phyloP scores from a whole-genome alignment of 2,113 vertebrate genomes.

The Mungos mungo region DNA sequence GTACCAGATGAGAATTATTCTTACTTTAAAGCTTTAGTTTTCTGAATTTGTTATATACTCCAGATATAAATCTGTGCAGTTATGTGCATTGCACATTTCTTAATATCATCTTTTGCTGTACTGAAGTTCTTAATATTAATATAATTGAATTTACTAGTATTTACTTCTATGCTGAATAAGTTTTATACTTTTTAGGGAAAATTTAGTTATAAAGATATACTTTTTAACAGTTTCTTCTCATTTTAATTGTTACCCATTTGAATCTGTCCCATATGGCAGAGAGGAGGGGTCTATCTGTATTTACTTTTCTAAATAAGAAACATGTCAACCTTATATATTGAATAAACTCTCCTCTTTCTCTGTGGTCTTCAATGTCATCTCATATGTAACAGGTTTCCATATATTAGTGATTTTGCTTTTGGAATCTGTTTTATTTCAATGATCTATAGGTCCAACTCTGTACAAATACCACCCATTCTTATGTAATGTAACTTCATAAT shows the following conservation, averaged over 20 bases:
- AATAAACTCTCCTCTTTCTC: neutral
- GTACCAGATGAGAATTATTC: neutral
- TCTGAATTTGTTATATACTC: neutral
- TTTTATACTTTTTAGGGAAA: neutral
- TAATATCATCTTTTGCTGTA: neutral
- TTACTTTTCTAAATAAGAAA: neutral
- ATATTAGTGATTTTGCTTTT: neutral
- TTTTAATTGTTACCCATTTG: neutral
- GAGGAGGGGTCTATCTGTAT: neutral
- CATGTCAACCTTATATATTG: no score
- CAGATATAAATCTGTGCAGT: neutral
- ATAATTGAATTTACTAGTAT: neutral
- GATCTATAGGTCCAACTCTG: neutral
- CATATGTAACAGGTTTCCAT: neutral
- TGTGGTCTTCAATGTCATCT: neutral
- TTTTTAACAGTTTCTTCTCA: neutral
- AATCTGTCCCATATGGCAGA: neutral
- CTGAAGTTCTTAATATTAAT: neutral
- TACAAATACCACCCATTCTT: neutral
- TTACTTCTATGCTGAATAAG: neutral
- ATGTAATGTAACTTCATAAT: neutral
- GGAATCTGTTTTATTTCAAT: neutral
- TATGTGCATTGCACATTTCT: neutral
- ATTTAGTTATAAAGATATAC: neutral
- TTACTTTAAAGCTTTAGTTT: neutral